Percentiles rank a stretch among this genome's conserved stretches.
phyloP scores from a whole-genome alignment of 2,113 vertebrate species.

The Hemibagrus wyckioides region DNA sequence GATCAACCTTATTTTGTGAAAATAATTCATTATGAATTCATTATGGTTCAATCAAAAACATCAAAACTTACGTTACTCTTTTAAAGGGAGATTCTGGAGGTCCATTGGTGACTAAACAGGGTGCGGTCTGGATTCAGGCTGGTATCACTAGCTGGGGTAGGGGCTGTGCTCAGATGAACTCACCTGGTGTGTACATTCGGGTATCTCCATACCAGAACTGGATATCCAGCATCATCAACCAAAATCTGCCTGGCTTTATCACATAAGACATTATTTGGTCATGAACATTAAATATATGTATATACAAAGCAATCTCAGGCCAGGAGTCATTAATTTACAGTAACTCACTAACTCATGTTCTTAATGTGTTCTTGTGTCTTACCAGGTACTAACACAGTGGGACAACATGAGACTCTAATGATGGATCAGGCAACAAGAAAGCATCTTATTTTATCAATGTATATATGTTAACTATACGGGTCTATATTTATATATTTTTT shows the following conservation, averaged over 20 bases:
- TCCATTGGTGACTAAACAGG: slow-evolving; percentile 36
- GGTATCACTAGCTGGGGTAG: slow-evolving; percentile 52
- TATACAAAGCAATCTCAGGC: not conserved
- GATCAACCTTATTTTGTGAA: not conserved
- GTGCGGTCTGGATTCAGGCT: slow-evolving; percentile 45
- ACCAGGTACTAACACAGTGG: not conserved
- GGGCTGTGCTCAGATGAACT: slow-evolving; percentile 33
- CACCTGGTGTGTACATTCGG: slow-evolving; percentile 41
- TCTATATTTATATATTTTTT: not conserved
- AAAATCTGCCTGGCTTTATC: slow-evolving; percentile 27
- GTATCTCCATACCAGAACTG: slow-evolving; percentile 41
- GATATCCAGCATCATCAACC: not conserved
- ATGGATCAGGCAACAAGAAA: not conserved
- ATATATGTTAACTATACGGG: not conserved
- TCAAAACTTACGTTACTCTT: not conserved
- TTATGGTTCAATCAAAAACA: not conserved
- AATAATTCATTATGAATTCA: not conserved
- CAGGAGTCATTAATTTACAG: no score
- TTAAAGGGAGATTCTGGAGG: slow-evolving; percentile 46
- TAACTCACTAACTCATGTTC: not conserved
- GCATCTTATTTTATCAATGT: not conserved
- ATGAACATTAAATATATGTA: not conserved
- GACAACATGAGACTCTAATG: no score
- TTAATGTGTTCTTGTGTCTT: not conserved
- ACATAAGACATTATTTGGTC: not conserved